phyloP scores from a whole-genome alignment of 2,797 vertebrate genomes.

The Acomys russatus region DNA sequence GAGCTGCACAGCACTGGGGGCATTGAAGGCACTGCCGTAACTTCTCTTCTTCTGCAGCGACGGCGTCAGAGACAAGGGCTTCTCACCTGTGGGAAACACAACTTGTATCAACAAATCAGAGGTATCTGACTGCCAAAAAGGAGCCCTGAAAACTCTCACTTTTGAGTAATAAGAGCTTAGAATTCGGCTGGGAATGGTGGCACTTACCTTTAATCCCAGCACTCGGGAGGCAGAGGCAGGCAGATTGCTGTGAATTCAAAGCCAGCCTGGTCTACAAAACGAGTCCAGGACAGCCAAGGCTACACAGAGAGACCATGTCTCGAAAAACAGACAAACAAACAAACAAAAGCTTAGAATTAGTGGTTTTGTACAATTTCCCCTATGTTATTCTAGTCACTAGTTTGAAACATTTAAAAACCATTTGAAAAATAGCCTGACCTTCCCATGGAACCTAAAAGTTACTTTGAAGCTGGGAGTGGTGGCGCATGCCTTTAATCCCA shows the following conservation, averaged over 20 bases:
- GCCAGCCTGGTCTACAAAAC: no score
- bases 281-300: no score
- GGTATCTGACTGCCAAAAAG: slow-evolving; percentile 26
- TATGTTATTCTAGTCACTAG: slow-evolving; percentile 35
- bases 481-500: no score
- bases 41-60: slow-evolving; percentile 89
- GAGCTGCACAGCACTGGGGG: slow-evolving; percentile 76
- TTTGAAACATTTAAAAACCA: slow-evolving; percentile 55
- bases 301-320: no score
- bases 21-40: slow-evolving; percentile 86
- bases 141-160: slow-evolving; percentile 19
- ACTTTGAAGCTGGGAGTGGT: no score
- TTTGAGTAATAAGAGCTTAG: neutral
- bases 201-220: no score
- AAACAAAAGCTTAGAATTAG: neutral
- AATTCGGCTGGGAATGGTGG: neutral
- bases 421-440: neutral
- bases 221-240: no score
- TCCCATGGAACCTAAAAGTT: slow-evolving; percentile 36
- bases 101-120: neutral
- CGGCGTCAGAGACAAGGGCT: slow-evolving; percentile 88
- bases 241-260: no score
- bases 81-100: slow-evolving; percentile 86
- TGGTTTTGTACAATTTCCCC: neutral
- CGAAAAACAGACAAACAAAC: no score